Base-by-base conservation (phyloP, 2,888 invertebrate species). In the Furcula furcula region DNA sequence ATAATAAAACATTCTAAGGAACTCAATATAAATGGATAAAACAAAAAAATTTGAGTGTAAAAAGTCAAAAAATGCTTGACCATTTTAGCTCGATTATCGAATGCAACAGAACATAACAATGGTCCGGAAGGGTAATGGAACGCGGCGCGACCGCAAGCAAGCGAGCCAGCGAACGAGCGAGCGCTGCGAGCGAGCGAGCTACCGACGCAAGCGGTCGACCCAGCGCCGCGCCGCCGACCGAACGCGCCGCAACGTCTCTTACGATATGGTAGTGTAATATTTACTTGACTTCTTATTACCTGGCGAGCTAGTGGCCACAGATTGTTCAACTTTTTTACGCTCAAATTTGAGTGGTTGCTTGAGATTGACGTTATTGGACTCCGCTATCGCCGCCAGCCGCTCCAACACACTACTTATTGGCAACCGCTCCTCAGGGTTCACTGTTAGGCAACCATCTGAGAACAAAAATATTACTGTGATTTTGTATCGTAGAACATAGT, bases 341-440 rank as follows among this genome's bases (percentile, higher is more conserved):
- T 92, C 92, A 70, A 94, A 89, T 70, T 91, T 91, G 57, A 97
- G 89, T 52, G 96, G 92, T 65, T 94, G 94, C 77, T 94, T 94
- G 38, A 97, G 90, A 80, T 95, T 94, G 85, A 96, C 93, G 51
- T 93, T 93, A 75, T 94, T 92, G 34, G 95, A 94, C 80, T 97
- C 96, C 1, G 97, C 95, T 55, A 98, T 94, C 35, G 97, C 95
- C 35, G 95, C 96, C 48, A 98, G 79, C 52, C 95, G 91, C 71
- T 98, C 97, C 59, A 98, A 84, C 34, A 98, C 87, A 59, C 92
- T 93, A 44, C 93, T 91, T 35, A 98, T 93, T 32, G 92, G 91
- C 54, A 97, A 89, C 51, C 99, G 92, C 58, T 94, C 92, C 32
- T 91, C 91, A 2, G 98, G 98, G 76, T 98, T 95, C 27, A 94